Percentiles rank a stretch among this genome's conserved stretches.
phyloP scores from a whole-genome alignment of 2,113 vertebrate species.

The Perca flavescens region DNA sequence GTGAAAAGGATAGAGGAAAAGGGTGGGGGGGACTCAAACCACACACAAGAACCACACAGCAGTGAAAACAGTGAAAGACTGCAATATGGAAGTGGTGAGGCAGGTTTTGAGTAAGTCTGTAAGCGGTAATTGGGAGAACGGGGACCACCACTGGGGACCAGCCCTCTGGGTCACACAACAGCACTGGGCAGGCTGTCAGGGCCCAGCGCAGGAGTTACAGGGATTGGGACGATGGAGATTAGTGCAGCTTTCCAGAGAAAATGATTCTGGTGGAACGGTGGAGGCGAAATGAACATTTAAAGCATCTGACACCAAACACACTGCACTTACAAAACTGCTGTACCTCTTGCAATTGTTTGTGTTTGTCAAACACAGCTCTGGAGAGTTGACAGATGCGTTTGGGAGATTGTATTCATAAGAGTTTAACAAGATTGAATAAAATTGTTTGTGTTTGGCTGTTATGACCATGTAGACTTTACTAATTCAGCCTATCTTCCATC shows the following conservation, averaged over 20 bases:
- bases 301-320: constrained; percentile 13
- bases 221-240: constrained; percentile 55
- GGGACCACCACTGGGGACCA: constrained; percentile 70
- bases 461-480: background rate
- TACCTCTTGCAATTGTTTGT: background rate
- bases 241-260: constrained; percentile 50
- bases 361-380: background rate
- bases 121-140: constrained; percentile 74
- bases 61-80: constrained; percentile 56
- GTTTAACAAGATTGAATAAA: background rate
- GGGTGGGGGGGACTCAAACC: background rate
- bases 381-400: background rate
- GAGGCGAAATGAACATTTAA: constrained; percentile 51
- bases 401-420: background rate
- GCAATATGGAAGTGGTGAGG: constrained; percentile 63
- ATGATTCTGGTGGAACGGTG: constrained; percentile 27
- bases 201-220: constrained; percentile 46
- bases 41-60: constrained; percentile 46
- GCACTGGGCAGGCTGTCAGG: constrained; percentile 61
- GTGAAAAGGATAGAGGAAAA: constrained; percentile 47
- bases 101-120: constrained; percentile 65
- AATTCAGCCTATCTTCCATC: background rate
- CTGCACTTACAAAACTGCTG: background rate
- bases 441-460: background rate
- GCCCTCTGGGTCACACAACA: constrained; percentile 70